A percentile compares a stretch with the other conserved stretches of the same genome.
phyloP scores from a whole-genome alignment of 2,113 vertebrate genomes.

The Uria aalge region DNA sequence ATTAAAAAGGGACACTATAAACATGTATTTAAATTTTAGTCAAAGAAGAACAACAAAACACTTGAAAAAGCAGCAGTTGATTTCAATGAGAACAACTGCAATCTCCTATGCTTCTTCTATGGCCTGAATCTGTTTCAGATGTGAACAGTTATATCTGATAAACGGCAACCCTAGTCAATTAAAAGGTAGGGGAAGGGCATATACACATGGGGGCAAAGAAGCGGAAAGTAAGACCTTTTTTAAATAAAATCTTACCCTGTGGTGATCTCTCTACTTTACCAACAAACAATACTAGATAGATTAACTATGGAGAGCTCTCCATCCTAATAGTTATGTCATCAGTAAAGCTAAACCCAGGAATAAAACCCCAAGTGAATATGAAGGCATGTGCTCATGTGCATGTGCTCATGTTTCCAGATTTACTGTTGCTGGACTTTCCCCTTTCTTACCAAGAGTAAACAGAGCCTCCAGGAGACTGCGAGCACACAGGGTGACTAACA shows the following conservation, averaged over 20 bases:
- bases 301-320: neutral
- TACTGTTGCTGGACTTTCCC: constrained; percentile 10
- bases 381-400: neutral
- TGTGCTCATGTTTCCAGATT: neutral
- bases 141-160: neutral
- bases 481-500: neutral
- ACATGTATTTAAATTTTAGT: neutral
- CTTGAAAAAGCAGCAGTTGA: neutral
- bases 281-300: neutral
- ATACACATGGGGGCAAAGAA: neutral
- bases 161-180: neutral
- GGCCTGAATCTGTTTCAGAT: neutral
- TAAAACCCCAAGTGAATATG: neutral
- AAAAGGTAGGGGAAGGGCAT: neutral
- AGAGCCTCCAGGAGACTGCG: neutral
- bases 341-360: neutral
- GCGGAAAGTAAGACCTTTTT: neutral
- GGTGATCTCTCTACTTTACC: neutral
- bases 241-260: neutral
- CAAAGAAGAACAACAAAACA: neutral
- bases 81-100: neutral
- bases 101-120: neutral
- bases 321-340: neutral
- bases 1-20: neutral
- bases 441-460: neutral